Conservation (phyloP, 2,113 vertebrate genomes). For the Oceanites oceanicus region DNA sequence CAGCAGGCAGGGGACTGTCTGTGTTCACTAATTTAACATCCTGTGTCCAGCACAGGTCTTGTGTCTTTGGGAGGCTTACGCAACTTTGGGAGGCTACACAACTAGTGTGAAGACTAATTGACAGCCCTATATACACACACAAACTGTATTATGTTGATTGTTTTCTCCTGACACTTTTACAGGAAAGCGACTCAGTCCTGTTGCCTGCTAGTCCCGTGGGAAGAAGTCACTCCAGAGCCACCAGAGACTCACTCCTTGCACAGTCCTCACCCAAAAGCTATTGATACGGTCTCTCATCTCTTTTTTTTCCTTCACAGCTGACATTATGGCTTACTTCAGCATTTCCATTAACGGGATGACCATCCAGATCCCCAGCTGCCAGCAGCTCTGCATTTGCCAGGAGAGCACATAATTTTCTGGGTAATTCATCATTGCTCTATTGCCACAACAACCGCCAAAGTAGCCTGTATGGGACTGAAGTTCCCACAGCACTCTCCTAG, state of each 20-base stretch:
- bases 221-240: neutral
- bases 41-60: neutral
- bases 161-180: neutral
- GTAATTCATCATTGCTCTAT: neutral
- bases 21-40: neutral
- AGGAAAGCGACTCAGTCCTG: neutral
- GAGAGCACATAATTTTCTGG: neutral
- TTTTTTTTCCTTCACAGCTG: neutral
- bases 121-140: neutral
- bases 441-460: neutral
- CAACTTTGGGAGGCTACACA: neutral
- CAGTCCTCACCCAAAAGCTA: neutral
- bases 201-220: neutral
- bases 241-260: neutral
- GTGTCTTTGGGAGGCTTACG: neutral
- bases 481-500: too few species aligned
- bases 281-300: neutral
- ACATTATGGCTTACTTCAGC: neutral
- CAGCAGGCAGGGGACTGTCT: neutral
- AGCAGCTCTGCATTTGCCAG: neutral
- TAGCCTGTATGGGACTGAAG: rapidly evolving
- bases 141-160: neutral
- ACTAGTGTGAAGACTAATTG: neutral
- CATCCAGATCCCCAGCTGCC: neutral
- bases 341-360: neutral